Evolutionary conservation across 2,888 invertebrate genomes (phyloP), one percentile per base, ranked within the genome.

Genomic region (Catocala sponsa): DNA sequence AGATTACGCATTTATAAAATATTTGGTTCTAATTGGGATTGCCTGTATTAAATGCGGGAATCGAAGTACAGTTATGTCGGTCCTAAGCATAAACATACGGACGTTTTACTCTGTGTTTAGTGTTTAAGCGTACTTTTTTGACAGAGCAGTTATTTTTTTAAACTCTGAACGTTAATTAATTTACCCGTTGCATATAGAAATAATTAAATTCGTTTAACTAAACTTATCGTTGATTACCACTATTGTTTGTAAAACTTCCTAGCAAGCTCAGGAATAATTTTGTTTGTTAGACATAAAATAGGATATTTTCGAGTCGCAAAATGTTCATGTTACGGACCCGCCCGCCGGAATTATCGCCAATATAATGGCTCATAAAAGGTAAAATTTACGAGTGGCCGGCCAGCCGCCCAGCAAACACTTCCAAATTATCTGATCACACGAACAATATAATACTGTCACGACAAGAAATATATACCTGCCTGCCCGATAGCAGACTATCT

Each of bases 281-380:
- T 55, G 13, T 63, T 50, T 43, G 53, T 59, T 54, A 55, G 55
- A 68, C 63, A 72, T 75, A 76, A 77, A 74, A 69, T 68, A 61
- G 69, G 58, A 69, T 63, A 74, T 72, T 74, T 71, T 65, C 64
- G 69, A 74, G 67, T 78, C 76, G n/a, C 78, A 83, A 85, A 85
- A 82, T 82, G 79, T 81, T 78, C 84, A 77, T 83, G 76, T 78
- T 80, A 80, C 82, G 80, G 79, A 80, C 74, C 74, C 72, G 79
- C 75, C 46, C 55, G 65, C 54, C 54, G 77, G 83, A 87, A 87
- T 89, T 88, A 89, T 89, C 85, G 85, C 80, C 84, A 83, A 83
- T 87, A 87, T 91, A 89, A 91, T 88, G 89, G 90, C 77, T 89
- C 89, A 90, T 91, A 91, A 91, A 91, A 86, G 86, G 82, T 84